phyloP scores from a whole-genome alignment of 2,888 invertebrate genomes.

The Eupithecia centaureata region DNA sequence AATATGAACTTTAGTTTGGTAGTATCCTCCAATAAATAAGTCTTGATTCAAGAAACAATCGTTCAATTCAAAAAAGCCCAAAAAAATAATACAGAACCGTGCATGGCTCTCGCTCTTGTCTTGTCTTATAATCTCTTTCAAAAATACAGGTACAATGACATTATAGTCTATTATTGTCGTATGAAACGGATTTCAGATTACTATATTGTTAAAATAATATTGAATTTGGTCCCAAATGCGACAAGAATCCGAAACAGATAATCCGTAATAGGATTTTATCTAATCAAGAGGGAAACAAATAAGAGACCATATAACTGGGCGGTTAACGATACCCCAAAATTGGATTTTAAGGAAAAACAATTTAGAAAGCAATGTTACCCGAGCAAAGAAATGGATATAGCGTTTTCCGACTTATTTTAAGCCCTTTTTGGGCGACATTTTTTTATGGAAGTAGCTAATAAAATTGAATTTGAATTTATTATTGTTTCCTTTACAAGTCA shows the following conservation, averaged over 20 bases:
- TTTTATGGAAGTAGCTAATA: neutral
- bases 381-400: constrained; percentile 32
- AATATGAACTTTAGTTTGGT: neutral
- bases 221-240: neutral
- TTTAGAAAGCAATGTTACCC: constrained; percentile 33
- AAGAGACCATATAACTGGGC: constrained; percentile 33
- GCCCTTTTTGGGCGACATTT: constrained; percentile 16
- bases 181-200: neutral
- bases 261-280: constrained; percentile 33
- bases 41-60: neutral
- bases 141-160: neutral
- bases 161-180: neutral
- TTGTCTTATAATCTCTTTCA: neutral
- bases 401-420: constrained; percentile 29
- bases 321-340: constrained; percentile 34
- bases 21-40: no score
- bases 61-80: neutral
- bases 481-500: neutral
- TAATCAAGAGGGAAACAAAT: constrained; percentile 37
- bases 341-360: constrained; percentile 38
- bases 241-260: constrained; percentile 17
- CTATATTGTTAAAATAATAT: constrained; percentile 1
- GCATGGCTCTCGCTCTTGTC: neutral
- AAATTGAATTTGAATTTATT: constrained; percentile 10
- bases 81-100: neutral